Conservation (phyloP, 2,888 invertebrate species). For the Apodemia zela region DNA sequence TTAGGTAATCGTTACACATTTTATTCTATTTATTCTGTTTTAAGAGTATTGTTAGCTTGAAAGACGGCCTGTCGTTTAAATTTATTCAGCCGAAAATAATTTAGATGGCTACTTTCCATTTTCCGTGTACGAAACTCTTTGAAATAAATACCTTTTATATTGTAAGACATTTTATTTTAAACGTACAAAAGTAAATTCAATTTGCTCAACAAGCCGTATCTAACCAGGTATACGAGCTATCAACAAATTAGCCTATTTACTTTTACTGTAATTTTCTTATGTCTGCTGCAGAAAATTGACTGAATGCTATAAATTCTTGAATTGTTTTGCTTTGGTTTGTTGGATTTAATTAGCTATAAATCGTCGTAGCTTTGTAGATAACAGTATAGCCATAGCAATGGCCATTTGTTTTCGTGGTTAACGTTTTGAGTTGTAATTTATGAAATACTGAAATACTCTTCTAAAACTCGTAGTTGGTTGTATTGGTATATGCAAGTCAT, state of each 20-base stretch:
- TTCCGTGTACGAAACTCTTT: neutral
- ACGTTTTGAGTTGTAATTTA: neutral
- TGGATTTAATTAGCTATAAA: neutral
- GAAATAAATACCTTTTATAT: neutral
- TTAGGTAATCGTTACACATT: neutral
- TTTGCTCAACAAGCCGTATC: constrained; percentile 4
- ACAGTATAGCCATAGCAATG: neutral
- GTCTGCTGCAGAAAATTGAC: constrained; percentile 23
- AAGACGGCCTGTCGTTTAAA: neutral
- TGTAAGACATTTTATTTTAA: neutral
- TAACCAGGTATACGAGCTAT: constrained; percentile 1
- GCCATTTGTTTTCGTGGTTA: neutral
- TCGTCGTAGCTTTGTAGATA: constrained; percentile 7
- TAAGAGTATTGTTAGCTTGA: neutral
- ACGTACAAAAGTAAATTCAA: neutral
- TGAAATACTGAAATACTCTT: neutral
- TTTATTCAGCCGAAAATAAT: neutral
- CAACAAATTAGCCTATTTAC: constrained; percentile 11
- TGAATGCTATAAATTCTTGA: constrained; percentile 15
- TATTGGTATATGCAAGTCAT: no score
- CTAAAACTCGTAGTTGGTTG: neutral
- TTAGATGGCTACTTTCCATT: neutral
- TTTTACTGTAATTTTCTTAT: constrained; percentile 22
- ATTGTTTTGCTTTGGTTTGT: constrained; percentile 13
- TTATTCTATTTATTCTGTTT: neutral